Evolutionary conservation across 2,888 invertebrate genomes (phyloP).

Genomic region (Lasioglossum marginatum): DNA sequence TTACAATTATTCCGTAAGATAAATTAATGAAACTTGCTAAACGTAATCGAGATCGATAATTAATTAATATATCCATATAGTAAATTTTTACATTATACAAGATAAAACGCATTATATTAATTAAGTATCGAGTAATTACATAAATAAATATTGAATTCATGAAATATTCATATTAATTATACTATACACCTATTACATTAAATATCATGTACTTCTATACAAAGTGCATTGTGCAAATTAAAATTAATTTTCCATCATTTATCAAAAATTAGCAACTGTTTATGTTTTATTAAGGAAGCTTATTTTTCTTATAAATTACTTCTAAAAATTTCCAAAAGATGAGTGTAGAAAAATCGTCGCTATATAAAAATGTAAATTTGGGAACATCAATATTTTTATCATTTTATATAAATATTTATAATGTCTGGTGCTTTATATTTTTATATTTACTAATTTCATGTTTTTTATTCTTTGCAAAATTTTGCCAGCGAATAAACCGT

Average conservation of each 20-base stretch:
- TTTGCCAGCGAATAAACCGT: not conserved
- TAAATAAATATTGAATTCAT: constrained; percentile 7
- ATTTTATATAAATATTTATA: not conserved
- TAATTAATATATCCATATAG: constrained; percentile 9
- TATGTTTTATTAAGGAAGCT: not conserved
- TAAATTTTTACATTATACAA: not conserved
- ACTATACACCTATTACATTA: constrained; percentile 7
- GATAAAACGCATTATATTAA: not conserved
- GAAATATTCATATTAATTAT: constrained; percentile 19
- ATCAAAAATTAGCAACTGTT: not conserved
- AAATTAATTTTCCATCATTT: not conserved
- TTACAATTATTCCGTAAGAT: not conserved
- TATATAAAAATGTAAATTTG: not conserved
- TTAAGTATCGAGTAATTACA: constrained; percentile 5
- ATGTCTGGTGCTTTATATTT: not conserved
- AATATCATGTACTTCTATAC: not conserved
- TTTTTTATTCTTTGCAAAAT: not conserved
- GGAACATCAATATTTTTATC: not conserved
- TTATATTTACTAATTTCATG: not conserved
- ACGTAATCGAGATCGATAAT: not conserved
- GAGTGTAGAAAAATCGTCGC: not conserved
- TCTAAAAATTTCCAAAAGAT: not conserved
- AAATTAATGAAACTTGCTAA: not conserved
- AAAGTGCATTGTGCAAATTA: not conserved
- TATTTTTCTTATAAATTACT: not conserved